A percentile compares a stretch with the other conserved stretches of the same genome.
Evolutionary conservation across 2,888 invertebrate genomes (phyloP).

Genomic region (Rhamnusium bicolor): DNA sequence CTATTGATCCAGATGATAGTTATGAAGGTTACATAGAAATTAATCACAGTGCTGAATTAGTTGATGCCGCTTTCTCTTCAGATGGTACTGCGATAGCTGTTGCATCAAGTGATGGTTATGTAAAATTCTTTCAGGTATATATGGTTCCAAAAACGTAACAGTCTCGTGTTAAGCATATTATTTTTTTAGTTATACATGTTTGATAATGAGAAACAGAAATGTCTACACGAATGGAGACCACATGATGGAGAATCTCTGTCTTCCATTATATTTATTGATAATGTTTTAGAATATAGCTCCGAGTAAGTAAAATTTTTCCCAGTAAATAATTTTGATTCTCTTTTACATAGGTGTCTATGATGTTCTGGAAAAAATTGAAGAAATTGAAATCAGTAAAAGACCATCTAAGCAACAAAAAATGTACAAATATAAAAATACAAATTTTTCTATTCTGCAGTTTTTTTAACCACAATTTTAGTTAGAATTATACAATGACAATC

Average conservation of each 20-base stretch:
- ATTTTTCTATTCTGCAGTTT: no score
- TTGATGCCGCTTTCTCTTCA: slow-evolving; percentile 92
- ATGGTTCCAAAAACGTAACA: background rate
- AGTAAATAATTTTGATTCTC: slow-evolving; percentile 5
- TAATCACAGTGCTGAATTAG: slow-evolving; percentile 77
- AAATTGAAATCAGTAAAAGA: no score
- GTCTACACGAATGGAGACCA: slow-evolving; percentile 94
- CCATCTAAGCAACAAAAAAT: no score
- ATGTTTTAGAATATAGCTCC: slow-evolving; percentile 83
- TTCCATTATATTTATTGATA: slow-evolving; percentile 94
- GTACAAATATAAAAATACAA: no score
- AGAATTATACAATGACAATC: no score
- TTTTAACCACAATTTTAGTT: no score
- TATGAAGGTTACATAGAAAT: slow-evolving; percentile 74
- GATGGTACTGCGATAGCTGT: slow-evolving; percentile 96
- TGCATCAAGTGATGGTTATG: slow-evolving; percentile 89
- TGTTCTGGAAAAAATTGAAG: no score
- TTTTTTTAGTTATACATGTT: slow-evolving; percentile 90
- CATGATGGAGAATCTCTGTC: slow-evolving; percentile 91
- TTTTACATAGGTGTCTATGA: no score
- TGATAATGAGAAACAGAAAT: slow-evolving; percentile 81
- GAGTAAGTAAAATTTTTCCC: slow-evolving; percentile 76
- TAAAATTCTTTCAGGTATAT: slow-evolving; percentile 90
- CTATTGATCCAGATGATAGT: slow-evolving; percentile 67
- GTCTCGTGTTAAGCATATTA: slow-evolving; percentile 61